Percentiles rank a stretch among this genome's conserved stretches.
phyloP scores from a whole-genome alignment of 2,797 vertebrate genomes.

The Melanotaenia parkinsoni region DNA sequence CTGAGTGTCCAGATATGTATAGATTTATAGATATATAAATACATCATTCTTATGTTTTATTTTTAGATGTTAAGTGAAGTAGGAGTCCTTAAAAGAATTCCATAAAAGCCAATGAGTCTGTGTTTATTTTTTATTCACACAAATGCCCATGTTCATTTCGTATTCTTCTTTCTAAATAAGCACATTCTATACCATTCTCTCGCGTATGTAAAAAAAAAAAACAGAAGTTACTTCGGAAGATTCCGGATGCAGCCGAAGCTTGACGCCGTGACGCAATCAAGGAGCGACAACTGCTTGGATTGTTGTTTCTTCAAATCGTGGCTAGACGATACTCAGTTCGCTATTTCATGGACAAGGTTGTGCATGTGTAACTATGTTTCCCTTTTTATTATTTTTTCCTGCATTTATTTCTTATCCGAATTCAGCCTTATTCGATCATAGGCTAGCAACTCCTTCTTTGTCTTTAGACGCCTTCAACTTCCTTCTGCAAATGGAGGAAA shows the following conservation, averaged over 20 bases:
- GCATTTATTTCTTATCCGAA: background rate
- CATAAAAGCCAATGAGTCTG: too few species aligned
- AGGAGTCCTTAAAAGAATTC: too few species aligned
- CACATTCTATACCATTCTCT: too few species aligned
- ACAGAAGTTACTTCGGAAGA: background rate
- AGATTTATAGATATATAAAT: too few species aligned
- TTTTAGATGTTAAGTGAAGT: too few species aligned
- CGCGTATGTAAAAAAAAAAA: background rate
- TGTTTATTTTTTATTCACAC: too few species aligned
- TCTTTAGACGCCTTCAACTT: slow-evolving; percentile 41
- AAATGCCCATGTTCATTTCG: too few species aligned
- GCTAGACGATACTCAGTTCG: slow-evolving; percentile 54
- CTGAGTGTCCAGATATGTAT: too few species aligned
- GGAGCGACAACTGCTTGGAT: slow-evolving; percentile 66
- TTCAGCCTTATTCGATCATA: fast-evolving
- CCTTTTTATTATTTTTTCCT: too few species aligned
- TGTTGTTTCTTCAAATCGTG: slow-evolving; percentile 76
- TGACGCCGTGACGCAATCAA: slow-evolving; percentile 67
- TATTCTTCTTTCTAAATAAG: too few species aligned
- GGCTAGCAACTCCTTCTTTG: background rate
- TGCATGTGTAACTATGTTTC: slow-evolving; percentile 17
- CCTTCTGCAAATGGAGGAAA: slow-evolving; percentile 69
- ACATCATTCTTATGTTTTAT: too few species aligned
- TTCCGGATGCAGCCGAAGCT: slow-evolving; percentile 26
- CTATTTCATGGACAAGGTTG: slow-evolving; percentile 66